phyloP scores from a whole-genome alignment of 2,113 vertebrate genomes.

The Procapra przewalskii region DNA sequence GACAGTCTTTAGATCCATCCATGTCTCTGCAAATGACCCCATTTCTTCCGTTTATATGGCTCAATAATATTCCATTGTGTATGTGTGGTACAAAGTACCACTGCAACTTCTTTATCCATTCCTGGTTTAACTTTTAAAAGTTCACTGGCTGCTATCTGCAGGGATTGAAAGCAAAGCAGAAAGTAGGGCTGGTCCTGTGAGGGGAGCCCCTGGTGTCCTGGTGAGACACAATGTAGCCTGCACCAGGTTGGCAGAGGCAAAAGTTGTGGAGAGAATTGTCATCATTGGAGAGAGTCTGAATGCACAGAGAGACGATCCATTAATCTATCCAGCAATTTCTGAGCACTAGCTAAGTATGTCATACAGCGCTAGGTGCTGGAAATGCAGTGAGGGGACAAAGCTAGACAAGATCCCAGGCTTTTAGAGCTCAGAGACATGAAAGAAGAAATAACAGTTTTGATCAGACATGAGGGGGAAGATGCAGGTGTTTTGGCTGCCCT shows the following conservation, averaged over 20 bases:
- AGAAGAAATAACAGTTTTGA: fast-evolving
- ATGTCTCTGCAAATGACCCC: fast-evolving
- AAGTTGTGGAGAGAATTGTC: fast-evolving
- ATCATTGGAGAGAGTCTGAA: not conserved
- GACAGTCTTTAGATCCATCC: not conserved
- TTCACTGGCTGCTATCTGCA: not conserved
- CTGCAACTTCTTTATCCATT: too few species aligned
- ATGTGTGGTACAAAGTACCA: not conserved
- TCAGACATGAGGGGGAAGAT: not conserved
- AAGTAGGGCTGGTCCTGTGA: not conserved
- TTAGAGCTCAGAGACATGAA: not conserved
- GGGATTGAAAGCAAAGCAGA: not conserved
- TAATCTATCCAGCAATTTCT: not conserved
- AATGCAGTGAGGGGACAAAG: not conserved
- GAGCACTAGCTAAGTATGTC: not conserved
- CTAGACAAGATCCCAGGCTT: not conserved
- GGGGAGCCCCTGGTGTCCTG: not conserved
- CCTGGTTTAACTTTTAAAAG: not conserved
- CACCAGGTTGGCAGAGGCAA: fast-evolving
- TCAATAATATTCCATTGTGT: not conserved
- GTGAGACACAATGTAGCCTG: not conserved
- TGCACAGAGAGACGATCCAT: fast-evolving
- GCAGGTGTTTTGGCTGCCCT: fast-evolving
- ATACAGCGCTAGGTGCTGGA: fast-evolving
- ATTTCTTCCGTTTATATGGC: not conserved